These are phyloP conservation scores for Danaus plexippus DNA, from an alignment of 1,140 invertebrate species.

Conservation along the genomic window DNA sequence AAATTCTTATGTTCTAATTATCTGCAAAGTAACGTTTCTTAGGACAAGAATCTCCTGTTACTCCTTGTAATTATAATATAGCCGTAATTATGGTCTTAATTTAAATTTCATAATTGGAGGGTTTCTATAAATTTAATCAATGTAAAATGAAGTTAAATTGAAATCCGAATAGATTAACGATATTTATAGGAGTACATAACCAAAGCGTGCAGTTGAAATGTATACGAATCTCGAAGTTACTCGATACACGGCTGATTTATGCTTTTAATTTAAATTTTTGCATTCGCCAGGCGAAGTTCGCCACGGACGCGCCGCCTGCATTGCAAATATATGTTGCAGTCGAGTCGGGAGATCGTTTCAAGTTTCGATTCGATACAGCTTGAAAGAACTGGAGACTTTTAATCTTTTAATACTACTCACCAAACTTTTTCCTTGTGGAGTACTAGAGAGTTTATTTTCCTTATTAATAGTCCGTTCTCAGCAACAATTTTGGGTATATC, in stretches of 20 bases:
- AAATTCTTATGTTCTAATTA: constrained; percentile 54
- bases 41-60: constrained; percentile 30
- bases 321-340: constrained; percentile 64
- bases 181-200: constrained; percentile 34
- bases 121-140: constrained; percentile 8
- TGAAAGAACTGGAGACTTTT: constrained; percentile 64
- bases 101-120: constrained; percentile 2
- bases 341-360: constrained; percentile 54
- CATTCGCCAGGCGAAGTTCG: constrained; percentile 67
- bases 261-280: constrained; percentile 73
- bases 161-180: constrained; percentile 27
- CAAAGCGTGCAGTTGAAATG: constrained; percentile 57
- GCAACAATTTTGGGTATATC: constrained; percentile 17
- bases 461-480: constrained; percentile 26
- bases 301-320: constrained; percentile 65
- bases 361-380: constrained; percentile 60
- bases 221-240: constrained; percentile 66
- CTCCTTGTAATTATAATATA: constrained; percentile 25
- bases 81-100: constrained; percentile 7
- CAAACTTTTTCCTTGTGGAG: constrained; percentile 50
- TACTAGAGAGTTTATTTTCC: constrained; percentile 37
- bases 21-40: constrained; percentile 46
- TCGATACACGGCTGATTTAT: constrained; percentile 70
- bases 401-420: constrained; percentile 71
- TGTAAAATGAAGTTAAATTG: constrained; percentile 1